Evolutionary conservation across 2,113 vertebrate species (phyloP).

Genomic region (Heterocephalus glaber): DNA sequence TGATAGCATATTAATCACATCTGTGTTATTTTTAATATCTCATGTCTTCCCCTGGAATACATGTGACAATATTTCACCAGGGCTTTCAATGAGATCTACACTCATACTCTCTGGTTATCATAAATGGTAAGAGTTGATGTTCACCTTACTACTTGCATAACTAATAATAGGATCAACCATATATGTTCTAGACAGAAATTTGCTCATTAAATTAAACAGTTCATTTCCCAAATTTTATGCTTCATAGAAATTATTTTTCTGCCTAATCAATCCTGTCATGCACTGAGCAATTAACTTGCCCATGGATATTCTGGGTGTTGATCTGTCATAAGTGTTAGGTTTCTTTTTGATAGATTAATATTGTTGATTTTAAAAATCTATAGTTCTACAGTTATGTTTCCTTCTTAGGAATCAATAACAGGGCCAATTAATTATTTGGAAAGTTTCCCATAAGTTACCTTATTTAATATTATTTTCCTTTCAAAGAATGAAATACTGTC

Average conservation of each 20-base stretch:
- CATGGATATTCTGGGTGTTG: neutral
- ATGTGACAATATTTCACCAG: slow-evolving; percentile 26
- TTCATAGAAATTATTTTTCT: slow-evolving; percentile 68
- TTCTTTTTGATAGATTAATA: slow-evolving; percentile 59
- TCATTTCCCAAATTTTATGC: slow-evolving; percentile 71
- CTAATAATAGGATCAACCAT: slow-evolving; percentile 40
- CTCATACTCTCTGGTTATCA: slow-evolving; percentile 31
- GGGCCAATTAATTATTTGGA: neutral
- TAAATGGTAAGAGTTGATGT: slow-evolving; percentile 56
- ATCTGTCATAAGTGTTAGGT: slow-evolving; percentile 4
- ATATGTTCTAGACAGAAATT: slow-evolving; percentile 50
- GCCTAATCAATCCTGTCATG: slow-evolving; percentile 49
- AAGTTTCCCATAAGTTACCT: neutral
- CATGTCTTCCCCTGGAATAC: slow-evolving; percentile 21
- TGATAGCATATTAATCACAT: slow-evolving; percentile 59
- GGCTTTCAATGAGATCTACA: slow-evolving; percentile 36
- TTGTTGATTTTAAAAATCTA: slow-evolving; percentile 39
- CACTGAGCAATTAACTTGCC: slow-evolving; percentile 62
- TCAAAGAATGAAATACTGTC: neutral
- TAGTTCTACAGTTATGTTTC: slow-evolving; percentile 55
- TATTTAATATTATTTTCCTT: slow-evolving; percentile 35
- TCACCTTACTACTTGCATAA: slow-evolving; percentile 39
- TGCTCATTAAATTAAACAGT: slow-evolving; percentile 64
- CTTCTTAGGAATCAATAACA: slow-evolving; percentile 36
- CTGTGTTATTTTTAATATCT: slow-evolving; percentile 69